Evolutionary conservation across 2,113 vertebrate species (phyloP).

Genomic region (Triplophysa dalaica): DNA sequence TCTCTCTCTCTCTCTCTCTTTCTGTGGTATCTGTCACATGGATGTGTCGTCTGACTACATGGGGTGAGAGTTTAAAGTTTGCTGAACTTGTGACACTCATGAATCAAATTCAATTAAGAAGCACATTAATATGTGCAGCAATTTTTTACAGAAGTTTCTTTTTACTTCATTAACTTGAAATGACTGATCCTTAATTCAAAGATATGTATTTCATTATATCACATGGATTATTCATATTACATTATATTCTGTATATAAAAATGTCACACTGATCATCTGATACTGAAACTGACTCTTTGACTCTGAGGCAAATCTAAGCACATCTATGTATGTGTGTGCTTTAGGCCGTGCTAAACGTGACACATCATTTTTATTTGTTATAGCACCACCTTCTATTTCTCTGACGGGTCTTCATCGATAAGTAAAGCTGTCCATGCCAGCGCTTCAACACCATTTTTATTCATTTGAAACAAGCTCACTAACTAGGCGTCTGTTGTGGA

Average conservation of each 20-base stretch:
- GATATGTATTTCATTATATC: not conserved
- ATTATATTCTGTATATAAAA: no score
- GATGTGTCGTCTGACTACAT: slow-evolving; percentile 12
- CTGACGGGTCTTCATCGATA: slow-evolving; percentile 82
- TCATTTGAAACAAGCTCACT: slow-evolving; percentile 82
- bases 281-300: slow-evolving; percentile 23
- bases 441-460: slow-evolving; percentile 73
- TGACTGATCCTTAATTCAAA: no score
- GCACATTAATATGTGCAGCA: not conserved
- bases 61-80: slow-evolving; percentile 28
- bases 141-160: slow-evolving; percentile 10
- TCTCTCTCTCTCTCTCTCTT: slow-evolving; percentile 27
- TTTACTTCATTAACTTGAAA: not conserved
- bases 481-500: slow-evolving; percentile 77
- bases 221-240: no score
- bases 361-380: slow-evolving; percentile 74
- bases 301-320: slow-evolving; percentile 58
- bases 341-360: slow-evolving; percentile 64
- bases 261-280: no score
- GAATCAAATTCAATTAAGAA: slow-evolving; percentile 13
- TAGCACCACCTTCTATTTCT: slow-evolving; percentile 68
- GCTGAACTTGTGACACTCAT: slow-evolving; percentile 25
- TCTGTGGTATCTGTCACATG: slow-evolving; percentile 19
- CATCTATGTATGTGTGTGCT: slow-evolving; percentile 42
- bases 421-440: slow-evolving; percentile 69